These are phyloP conservation scores for Stylophora pistillata DNA, from an alignment of 64 coral and sea anemone species.

Conservation along the genomic window DNA sequence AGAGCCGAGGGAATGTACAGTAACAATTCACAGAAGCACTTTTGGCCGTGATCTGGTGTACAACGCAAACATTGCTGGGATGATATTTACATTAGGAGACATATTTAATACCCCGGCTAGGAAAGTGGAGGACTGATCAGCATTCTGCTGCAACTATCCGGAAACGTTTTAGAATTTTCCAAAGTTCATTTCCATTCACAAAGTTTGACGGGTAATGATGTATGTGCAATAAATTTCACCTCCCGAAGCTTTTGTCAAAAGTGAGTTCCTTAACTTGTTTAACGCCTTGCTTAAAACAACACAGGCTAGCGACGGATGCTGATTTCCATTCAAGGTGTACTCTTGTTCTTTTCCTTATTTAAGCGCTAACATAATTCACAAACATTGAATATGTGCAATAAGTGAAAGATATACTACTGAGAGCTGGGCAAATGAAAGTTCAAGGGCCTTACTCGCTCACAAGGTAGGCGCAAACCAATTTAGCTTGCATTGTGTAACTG, in stretches of 20 bases:
- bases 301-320: background rate
- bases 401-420: background rate
- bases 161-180: slow-evolving; percentile 18
- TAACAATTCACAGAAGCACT: background rate
- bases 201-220: background rate
- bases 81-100: slow-evolving; percentile 23
- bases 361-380: background rate
- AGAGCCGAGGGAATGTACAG: background rate
- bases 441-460: background rate
- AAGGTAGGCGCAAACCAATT: slow-evolving; percentile 12
- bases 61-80: background rate
- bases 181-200: background rate
- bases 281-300: slow-evolving; percentile 23
- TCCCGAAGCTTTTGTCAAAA: slow-evolving; percentile 2
- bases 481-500: slow-evolving; percentile 5
- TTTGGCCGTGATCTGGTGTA: background rate
- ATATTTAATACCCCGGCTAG: slow-evolving; percentile 3
- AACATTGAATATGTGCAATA: background rate
- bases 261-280: slow-evolving; percentile 29
- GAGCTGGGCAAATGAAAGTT: slow-evolving; percentile 2
- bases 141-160: background rate
- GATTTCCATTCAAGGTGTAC: background rate
- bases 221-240: background rate
- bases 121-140: background rate
- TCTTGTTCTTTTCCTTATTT: background rate